phyloP scores from a whole-genome alignment of 2,888 invertebrate species.

The Emesis furor region DNA sequence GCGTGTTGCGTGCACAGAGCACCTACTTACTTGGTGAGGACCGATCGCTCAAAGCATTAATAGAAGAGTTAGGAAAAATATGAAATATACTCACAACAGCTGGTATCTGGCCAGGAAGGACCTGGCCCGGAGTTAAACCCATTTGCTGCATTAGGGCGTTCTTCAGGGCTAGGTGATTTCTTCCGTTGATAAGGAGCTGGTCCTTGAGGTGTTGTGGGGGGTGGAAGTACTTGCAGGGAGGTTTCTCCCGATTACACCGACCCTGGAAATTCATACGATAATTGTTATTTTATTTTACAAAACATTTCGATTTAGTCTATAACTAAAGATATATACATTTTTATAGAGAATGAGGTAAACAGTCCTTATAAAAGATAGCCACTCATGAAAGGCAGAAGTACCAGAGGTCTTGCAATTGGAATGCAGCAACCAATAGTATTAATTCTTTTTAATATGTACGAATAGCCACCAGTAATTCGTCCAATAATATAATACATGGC shows the following conservation, averaged over 20 bases:
- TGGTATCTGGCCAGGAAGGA: constrained; percentile 98
- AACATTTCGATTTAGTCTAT: no score
- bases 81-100: constrained; percentile 95
- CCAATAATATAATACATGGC: no score
- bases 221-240: constrained; percentile 99
- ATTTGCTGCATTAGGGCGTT: constrained; percentile 99
- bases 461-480: no score
- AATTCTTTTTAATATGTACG: no score
- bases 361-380: no score
- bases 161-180: constrained; percentile 99
- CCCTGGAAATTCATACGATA: constrained; percentile 94
- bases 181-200: constrained; percentile 99
- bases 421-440: no score
- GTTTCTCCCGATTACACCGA: constrained; percentile 99
- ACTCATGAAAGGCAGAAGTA: no score
- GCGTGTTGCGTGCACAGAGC: constrained; percentile 88
- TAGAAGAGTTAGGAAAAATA: constrained; percentile 58
- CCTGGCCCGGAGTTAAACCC: constrained; percentile 98
- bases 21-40: constrained; percentile 82
- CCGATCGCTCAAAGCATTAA: constrained; percentile 89
- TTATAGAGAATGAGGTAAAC: no score
- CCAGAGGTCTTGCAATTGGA: no score
- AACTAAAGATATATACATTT: no score
- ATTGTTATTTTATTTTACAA: not conserved
- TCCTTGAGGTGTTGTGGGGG: constrained; percentile 99